phyloP scores from a whole-genome alignment of 2,113 vertebrate genomes.

The Nothocercus nigrocapillus region DNA sequence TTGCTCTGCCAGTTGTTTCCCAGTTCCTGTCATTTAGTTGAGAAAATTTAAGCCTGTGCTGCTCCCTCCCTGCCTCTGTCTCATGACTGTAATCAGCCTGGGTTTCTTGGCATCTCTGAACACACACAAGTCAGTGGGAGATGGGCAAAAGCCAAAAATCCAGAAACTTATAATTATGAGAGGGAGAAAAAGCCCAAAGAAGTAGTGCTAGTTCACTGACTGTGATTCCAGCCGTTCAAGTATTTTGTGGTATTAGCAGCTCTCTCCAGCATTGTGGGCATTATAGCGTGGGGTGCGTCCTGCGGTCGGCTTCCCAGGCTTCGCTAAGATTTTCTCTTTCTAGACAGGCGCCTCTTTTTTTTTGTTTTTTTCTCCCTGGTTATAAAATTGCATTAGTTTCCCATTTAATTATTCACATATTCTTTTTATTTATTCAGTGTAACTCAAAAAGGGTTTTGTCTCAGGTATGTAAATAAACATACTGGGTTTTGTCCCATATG shows the following conservation, averaged over 20 bases:
- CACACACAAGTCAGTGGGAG: slow-evolving; percentile 5
- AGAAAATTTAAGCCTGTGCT: neutral
- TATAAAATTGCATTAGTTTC: neutral
- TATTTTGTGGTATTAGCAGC: slow-evolving; percentile 24
- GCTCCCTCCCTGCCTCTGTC: neutral
- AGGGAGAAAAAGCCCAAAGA: neutral
- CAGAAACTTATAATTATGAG: slow-evolving; percentile 34
- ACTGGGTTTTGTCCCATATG: neutral
- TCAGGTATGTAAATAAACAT: neutral
- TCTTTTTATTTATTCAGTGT: neutral
- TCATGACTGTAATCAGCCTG: neutral
- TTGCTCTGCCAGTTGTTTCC: too few relatives aligned
- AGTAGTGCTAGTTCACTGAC: slow-evolving; percentile 36
- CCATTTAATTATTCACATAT: neutral
- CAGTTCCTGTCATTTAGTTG: neutral
- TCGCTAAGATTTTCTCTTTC: neutral
- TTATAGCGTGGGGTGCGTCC: neutral
- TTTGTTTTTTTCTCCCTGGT: neutral
- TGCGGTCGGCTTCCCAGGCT: neutral
- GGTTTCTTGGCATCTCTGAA: neutral
- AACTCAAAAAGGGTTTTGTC: neutral
- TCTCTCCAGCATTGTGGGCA: neutral
- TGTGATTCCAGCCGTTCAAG: slow-evolving; percentile 8
- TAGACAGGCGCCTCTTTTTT: neutral
- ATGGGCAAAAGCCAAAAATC: slow-evolving; percentile 25